Evolutionary conservation across 1,140 invertebrate species (phyloP).

Genomic region (Drosophila prosaltans): DNA sequence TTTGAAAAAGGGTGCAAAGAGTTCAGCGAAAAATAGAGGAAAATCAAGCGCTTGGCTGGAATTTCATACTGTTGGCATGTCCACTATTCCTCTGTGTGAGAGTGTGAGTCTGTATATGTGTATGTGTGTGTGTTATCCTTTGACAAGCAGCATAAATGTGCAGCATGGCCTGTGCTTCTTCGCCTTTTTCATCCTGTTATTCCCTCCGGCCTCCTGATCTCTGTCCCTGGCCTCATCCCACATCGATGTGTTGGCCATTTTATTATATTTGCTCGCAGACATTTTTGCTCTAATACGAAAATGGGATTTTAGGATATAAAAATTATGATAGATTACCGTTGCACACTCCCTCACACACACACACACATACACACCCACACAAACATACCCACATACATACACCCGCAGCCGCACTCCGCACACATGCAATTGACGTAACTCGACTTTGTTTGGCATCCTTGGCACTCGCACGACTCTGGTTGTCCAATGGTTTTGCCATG

Average conservation of each 20-base stretch:
- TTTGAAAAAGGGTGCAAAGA: conserved; percentile 47
- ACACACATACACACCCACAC: conserved; percentile 15
- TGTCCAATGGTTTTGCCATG: background rate
- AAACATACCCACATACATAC: conserved; percentile 12
- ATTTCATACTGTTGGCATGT: conserved; percentile 73
- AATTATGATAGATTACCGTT: conserved; percentile 83
- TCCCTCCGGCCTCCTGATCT: conserved; percentile 14
- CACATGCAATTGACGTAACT: conserved; percentile 9
- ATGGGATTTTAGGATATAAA: conserved; percentile 83
- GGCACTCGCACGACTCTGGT: conserved; percentile 14
- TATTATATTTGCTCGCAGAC: conserved; percentile 81
- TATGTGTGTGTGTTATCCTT: conserved; percentile 70
- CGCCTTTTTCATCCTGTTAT: background rate
- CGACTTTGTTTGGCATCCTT: conserved; percentile 2
- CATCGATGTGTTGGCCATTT: conserved; percentile 76
- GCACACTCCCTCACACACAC: conserved; percentile 34
- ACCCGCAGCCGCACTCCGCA: conserved; percentile 9
- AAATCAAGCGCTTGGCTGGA: conserved; percentile 74
- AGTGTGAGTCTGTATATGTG: background rate
- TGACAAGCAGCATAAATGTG: conserved; percentile 75
- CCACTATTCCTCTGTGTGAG: conserved; percentile 12
- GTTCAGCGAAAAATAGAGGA: conserved; percentile 56
- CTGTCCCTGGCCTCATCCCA: conserved; percentile 26
- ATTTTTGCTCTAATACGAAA: conserved; percentile 82
- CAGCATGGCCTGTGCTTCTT: conserved; percentile 29